Conservation (phyloP, 2,888 invertebrate species). For the Frankliniella intonsa region DNA sequence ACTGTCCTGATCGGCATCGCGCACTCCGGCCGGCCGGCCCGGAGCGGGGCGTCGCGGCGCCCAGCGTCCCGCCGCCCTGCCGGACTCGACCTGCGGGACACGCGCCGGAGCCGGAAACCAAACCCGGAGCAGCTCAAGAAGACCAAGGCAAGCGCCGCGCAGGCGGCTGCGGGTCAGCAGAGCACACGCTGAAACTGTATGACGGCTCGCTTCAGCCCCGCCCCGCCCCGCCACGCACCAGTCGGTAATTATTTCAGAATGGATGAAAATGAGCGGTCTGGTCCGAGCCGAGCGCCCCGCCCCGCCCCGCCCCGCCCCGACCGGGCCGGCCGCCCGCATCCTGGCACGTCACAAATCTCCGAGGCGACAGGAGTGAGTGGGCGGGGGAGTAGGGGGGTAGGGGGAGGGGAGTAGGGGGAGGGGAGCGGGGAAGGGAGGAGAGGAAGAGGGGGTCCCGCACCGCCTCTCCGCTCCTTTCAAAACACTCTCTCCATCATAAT, state of each 20-base stretch:
- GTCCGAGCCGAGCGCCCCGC: no score
- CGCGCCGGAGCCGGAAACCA: not conserved
- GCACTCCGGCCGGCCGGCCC: no score
- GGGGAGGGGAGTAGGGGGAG: not conserved
- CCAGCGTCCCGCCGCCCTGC: no score
- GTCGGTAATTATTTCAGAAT: slow-evolving; percentile 1
- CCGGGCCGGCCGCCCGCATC: no score
- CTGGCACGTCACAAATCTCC: no score
- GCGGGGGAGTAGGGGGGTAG: not conserved
- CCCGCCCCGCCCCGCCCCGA: no score
- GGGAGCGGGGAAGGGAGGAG: not conserved
- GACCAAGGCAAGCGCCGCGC: not conserved
- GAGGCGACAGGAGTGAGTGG: not conserved
- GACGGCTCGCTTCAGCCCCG: not conserved
- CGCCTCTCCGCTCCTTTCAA: no score
- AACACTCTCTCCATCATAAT: not conserved
- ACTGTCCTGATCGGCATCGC: no score
- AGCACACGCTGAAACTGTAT: not conserved
- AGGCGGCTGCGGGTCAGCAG: not conserved
- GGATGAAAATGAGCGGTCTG: not conserved
- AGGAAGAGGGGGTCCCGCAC: no score
- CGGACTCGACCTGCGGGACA: not conserved
- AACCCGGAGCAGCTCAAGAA: not conserved
- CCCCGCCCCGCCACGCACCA: not conserved
- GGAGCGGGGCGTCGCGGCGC: no score